Evolutionary conservation across 2,888 invertebrate genomes (phyloP), one percentile per base, ranked within the genome.

Genomic region (Drosophila multiciliata): DNA sequence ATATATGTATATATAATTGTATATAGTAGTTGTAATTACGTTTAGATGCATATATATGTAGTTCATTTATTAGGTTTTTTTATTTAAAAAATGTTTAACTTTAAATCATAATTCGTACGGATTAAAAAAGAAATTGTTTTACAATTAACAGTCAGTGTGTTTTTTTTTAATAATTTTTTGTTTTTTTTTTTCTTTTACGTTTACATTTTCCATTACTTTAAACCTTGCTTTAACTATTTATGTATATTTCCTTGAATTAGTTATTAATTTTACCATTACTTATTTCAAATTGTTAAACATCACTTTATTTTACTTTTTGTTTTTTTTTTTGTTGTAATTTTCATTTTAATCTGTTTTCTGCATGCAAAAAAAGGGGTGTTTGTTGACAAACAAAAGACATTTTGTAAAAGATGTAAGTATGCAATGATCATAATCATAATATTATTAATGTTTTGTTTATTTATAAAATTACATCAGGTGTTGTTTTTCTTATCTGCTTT

Each of bases 121-220:
- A 57, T 83, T 73, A 72, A 83, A 86, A 89, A 86, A 73, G 90
- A 92, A 92, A 91, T 92, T 92, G 91, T 92, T 93, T 92, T 92
- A 92, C 92, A 92, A 92, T 92, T 92, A 92, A 92, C 92, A 92
- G 93, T 92, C 92, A 92, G 92, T 92, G 91, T 91, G 87, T 91
- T 87, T 87, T 91, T 85, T 84, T 82, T 87, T 71, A 74, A 82
- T 69, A 75, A 78, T 72, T 65, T 74, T 80, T 78, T 75, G 74
- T 78, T 79, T 75, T 38, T 23, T 80, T 80, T 80, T 75, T 80
- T 66, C 58, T 45, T 61, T 76, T 76, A 76, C 72, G 76, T 75
- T 83, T 82, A 82, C 83, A 73, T 82, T 75, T 80, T 74, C 68
- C 73, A 77, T 87, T 88, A 80, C 82, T 83, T 89, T 89, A 83